Evolutionary conservation across 2,888 invertebrate genomes (phyloP), one percentile per base, ranked within the genome.

Genomic region (Steromphala cineraria): DNA sequence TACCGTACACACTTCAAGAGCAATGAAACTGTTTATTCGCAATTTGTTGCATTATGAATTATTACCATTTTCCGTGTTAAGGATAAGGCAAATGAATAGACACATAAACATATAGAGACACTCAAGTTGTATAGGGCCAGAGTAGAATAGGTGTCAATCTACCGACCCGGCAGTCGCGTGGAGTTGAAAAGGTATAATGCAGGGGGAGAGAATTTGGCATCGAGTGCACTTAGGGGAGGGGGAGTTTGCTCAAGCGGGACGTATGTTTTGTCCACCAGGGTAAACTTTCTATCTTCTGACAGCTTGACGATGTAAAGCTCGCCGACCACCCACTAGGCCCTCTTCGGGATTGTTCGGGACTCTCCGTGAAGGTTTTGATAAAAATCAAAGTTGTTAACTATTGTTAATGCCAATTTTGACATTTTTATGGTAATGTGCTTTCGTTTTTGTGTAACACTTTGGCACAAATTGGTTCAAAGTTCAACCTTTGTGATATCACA

Each of bases 361-460:
- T 71, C 36, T 71, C 71, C 71, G 71, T 71, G 71, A 71, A 36
- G 40, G 36, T 31, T 36, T 36, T 36, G 71, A 71, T 71, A 71
- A 71, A 62, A 71, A 71, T 71, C 71, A 71, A 71, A 71, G 31
- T 71, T 36, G 28, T 71, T 71, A 71, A 71, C 36, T 71, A 71
- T 31, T 31, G 28, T 71, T n/a, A 71, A 71, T 71, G 40, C 71
- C 71, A 71, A 36, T 71, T 71, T 71, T 71, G 71, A 71, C 71
- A 71, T 71, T 71, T 71, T 71, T 36, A 71, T 71, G 71, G 28
- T 71, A 71, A 71, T 71, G 36, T 24, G 36, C 19, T 71, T 71
- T 71, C 71, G 19, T 71, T 71, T 71, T 24, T 71, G 71, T 71
- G 71, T 71, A 36, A 71, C 17, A 71, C 71, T 17, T 19, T n/a